phyloP scores from a whole-genome alignment of 2,797 vertebrate genomes.

The Propithecus deckenii region DNA sequence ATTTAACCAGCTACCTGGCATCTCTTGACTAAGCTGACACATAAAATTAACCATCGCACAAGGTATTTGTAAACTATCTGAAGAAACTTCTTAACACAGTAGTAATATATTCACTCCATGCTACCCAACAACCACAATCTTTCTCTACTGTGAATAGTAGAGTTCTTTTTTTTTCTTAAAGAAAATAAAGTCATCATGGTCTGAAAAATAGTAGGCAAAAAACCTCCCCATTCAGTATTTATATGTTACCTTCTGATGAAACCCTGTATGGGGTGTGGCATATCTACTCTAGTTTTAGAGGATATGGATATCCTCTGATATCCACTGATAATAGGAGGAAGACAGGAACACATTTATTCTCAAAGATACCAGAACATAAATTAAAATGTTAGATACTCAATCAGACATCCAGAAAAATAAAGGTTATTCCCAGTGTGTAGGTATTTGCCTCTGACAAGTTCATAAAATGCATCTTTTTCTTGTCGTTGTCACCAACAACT shows the following conservation, averaged over 20 bases:
- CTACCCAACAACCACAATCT: neutral
- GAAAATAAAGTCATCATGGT: neutral
- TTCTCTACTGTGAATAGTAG: neutral
- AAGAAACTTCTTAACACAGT: neutral
- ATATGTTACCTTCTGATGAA: neutral
- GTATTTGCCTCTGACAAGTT: constrained; percentile 47
- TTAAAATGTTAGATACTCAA: constrained; percentile 59
- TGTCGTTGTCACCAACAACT: neutral
- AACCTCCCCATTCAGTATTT: neutral
- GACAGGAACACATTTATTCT: constrained; percentile 52
- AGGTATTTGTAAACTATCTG: neutral
- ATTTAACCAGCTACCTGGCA: neutral
- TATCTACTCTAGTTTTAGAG: neutral
- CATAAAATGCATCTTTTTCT: constrained; percentile 18
- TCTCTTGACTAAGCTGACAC: neutral
- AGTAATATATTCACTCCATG: neutral
- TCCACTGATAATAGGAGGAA: neutral
- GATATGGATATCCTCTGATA: no score
- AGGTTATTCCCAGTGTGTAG: constrained; percentile 29
- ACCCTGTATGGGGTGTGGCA: neutral
- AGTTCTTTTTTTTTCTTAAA: neutral
- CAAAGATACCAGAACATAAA: constrained; percentile 56
- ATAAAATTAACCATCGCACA: neutral
- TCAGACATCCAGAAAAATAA: constrained; percentile 55
- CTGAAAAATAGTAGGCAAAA: neutral